Base-by-base conservation (phyloP, 2,888 invertebrate species). In the Ornithoptera priamus region DNA sequence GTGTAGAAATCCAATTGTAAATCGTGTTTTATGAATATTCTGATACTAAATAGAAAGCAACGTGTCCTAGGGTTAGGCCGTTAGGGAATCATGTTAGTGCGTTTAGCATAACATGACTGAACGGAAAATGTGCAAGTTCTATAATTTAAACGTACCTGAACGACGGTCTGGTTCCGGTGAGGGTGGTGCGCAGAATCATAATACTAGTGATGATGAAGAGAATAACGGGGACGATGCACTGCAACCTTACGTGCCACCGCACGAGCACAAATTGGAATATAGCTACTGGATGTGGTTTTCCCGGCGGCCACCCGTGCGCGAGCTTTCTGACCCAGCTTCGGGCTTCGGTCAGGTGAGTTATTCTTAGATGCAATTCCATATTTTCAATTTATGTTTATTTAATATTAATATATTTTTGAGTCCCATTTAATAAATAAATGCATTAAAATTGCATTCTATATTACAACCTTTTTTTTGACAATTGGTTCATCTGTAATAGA, bases 271-370 rank as follows among this genome's bases (percentile, higher is more conserved):
- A 86, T 93, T 99, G 80, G 98, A 99, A 88, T 97, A 97, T 92
- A 95, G 96, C 75, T 99, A 99, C 88, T 97, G 97, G 90, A 94
- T 99, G 86, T 99, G 99, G 99, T 98, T 95, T 84, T 93, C 94
- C 60, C 88, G 94, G 76, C 93, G 94, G 79, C 94, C 93, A 53
- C 89, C 91, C 72, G 84, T 91, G 74, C 85, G 92, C 75, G 90
- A 92, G 68, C 84, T 89, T 58, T 87, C 90, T 71, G 78, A 87
- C 72, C 85, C 90, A 77, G 85, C 89, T 78, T 87, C 90, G 79
- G 92, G 93, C 76, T 93, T 93, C 76, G 90, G 90, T 77, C 91
- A 93, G 90, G 93, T 93, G 72, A 67, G 78, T 62, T 42, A 62
- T 53, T 46, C 46, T 15, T 46, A 46, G 46, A 46, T 46, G 46